Evolutionary conservation across 2,888 invertebrate species (phyloP), one percentile per base, ranked within the genome.

Genomic region (Perizoma flavofasciatum): DNA sequence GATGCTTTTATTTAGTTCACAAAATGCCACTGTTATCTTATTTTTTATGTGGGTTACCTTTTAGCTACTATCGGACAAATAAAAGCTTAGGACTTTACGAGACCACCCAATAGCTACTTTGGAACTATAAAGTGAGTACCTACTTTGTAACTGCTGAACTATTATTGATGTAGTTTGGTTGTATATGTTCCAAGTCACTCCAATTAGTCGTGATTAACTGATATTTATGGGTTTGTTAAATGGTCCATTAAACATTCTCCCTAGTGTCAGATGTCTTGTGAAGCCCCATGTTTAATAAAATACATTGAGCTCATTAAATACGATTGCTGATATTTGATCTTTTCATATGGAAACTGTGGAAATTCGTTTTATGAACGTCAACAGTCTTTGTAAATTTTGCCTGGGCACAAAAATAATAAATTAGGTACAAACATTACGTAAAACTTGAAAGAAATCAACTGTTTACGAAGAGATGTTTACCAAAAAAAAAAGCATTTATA

Each of bases 151-250:
- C 50, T 57, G 35, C 43, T 52, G 40, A 39, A 61, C 69, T 70
- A 66, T 73, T 72, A 78, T 72, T 73, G 69, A 67, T 59, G 69
- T 69, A 67, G 63, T 73, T 62, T 73, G 67, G 71, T 70, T 72
- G 66, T 74, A 58, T 74, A 81, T 81, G 79, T 77, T 75, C 22
- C 79, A 78, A 82, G 81, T 82, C 80, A 80, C 74, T 80, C 79
- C 85, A 89, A 91, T 91, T 91, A 88, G 88, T 88, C 85, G 88
- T 86, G 88, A 91, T 91, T 88, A 90, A 86, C 78, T 86, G 80
- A 82, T 89, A 90, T 92, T 90, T 90, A 90, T 91, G 80, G 83
- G 78, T 82, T 81, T 76, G 79, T 88, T 89, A 88, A 84, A 87
- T 88, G 86, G 84, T 72, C 86, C 88, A 88, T 90, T 90, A 85